A percentile compares a stretch with the other conserved stretches of the same genome.
Conservation (phyloP, 2,888 invertebrate species). For the Hemaris fuciformis region DNA sequence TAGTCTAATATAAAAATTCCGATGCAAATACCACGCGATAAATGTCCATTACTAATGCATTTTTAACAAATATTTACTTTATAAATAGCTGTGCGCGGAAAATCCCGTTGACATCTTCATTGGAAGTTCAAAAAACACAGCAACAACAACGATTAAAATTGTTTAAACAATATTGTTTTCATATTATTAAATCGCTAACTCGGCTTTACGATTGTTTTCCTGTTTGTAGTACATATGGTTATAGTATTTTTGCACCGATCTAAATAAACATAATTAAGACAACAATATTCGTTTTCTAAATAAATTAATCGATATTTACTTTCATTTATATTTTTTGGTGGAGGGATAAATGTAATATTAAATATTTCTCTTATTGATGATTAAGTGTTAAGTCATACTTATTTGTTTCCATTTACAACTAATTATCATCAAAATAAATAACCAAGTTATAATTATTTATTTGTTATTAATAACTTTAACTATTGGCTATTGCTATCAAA, state of each 20-base stretch:
- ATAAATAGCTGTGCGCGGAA: background rate
- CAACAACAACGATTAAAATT: background rate
- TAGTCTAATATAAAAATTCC: background rate
- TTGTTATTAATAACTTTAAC: no score
- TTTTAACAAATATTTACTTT: background rate
- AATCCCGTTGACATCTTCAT: background rate
- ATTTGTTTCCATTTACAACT: no score
- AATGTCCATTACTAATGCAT: background rate
- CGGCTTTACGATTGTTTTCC: background rate
- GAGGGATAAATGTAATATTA: no score
- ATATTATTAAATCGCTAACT: background rate
- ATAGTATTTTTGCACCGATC: no score
- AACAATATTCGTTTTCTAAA: background rate
- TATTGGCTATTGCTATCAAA: no score
- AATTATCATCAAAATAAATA: no score
- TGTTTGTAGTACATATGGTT: background rate
- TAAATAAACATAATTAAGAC: no score
- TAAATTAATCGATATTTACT: background rate
- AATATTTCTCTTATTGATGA: no score
- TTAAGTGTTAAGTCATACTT: no score
- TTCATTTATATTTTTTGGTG: no score
- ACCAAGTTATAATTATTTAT: no score
- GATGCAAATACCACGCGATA: no score
- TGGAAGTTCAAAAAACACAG: background rate
- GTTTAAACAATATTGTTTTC: background rate